Evolutionary conservation across 2,888 invertebrate genomes (phyloP), one percentile per base, ranked within the genome.

Genomic region (Clanis bilineata): DNA sequence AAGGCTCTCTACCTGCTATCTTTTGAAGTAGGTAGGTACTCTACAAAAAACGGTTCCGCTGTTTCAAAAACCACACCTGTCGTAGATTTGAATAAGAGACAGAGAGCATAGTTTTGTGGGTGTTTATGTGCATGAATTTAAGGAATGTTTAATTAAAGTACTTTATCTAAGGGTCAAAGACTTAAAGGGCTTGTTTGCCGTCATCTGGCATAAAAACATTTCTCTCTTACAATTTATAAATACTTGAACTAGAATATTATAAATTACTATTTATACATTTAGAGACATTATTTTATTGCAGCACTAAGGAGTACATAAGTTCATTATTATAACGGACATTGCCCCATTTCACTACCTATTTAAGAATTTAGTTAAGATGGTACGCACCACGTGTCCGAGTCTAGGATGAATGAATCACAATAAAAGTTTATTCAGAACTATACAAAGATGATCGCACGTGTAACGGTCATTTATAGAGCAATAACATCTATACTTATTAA

Each of bases 331-430:
- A 3, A 21, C 2, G 22, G 44, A 22, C 44, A 23, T 45, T 23
- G 23, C 23, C 12, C 7, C 22, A 45, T 23, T 22, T 45, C 10
- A 22, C 4, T 10, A 41, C 21, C 6, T 44, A 45, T 45, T 22
- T 23, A 9, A 10, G 44, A 12, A 7, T 45, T 18, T 32, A 28
- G 51, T 39, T 25, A 58, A 25, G 39, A 18, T n/a, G 12, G 25
- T 15, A 45, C 45, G 7, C 25, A 47, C 51, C 58, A 51, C 51
- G 54, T 56, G 43, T 12, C 47, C 47, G 10, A 15, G 18, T 28
- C 25, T 10, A 58, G 5, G 38, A 64, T 69, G 66, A 73, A 76
- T 79, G 76, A 77, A 71, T 77, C 79, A 78, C 71, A 66, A 57
- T 63, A 62, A 64, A 74, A 23, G 39, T n/a, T 56, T 23, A 56